Evolutionary conservation across 2,888 invertebrate species (phyloP).

Genomic region (Lasiommata megera): DNA sequence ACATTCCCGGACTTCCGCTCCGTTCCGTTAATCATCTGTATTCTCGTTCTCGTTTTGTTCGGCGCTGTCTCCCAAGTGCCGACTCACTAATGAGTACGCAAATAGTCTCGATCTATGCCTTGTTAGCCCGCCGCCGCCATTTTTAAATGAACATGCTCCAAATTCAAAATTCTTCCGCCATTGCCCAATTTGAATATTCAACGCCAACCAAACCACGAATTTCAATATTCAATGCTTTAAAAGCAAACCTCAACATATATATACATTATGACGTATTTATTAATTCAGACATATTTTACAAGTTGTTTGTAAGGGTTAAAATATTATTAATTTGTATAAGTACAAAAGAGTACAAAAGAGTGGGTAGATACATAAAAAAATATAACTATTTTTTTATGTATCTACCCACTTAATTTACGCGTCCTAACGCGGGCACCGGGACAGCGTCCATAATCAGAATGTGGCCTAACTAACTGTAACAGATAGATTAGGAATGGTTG

Average conservation of each 20-base stretch:
- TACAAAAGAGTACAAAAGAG: too few relatives aligned
- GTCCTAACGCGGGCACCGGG: too few relatives aligned
- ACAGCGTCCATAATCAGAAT: not conserved
- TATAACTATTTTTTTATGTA: too few relatives aligned
- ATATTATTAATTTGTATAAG: too few relatives aligned
- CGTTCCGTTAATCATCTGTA: constrained; percentile 23
- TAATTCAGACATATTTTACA: too few relatives aligned
- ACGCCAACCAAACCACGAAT: not conserved
- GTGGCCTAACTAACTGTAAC: constrained; percentile 37
- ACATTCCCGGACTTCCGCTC: constrained; percentile 25
- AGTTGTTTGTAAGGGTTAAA: too few relatives aligned
- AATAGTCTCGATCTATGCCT: constrained; percentile 42
- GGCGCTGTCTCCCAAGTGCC: constrained; percentile 28
- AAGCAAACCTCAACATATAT: too few relatives aligned
- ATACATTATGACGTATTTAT: too few relatives aligned
- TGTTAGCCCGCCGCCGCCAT: constrained; percentile 15
- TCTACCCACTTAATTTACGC: too few relatives aligned
- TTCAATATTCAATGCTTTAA: too few relatives aligned
- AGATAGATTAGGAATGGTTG: constrained; percentile 41
- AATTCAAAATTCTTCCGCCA: constrained; percentile 17
- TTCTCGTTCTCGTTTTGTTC: constrained; percentile 36
- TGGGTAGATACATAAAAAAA: too few relatives aligned
- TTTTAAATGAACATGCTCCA: constrained; percentile 26
- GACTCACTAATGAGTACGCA: constrained; percentile 52
- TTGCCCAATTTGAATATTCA: not conserved